Base-by-base conservation (phyloP, 2,113 vertebrate species). In the Camelus bactrianus region DNA sequence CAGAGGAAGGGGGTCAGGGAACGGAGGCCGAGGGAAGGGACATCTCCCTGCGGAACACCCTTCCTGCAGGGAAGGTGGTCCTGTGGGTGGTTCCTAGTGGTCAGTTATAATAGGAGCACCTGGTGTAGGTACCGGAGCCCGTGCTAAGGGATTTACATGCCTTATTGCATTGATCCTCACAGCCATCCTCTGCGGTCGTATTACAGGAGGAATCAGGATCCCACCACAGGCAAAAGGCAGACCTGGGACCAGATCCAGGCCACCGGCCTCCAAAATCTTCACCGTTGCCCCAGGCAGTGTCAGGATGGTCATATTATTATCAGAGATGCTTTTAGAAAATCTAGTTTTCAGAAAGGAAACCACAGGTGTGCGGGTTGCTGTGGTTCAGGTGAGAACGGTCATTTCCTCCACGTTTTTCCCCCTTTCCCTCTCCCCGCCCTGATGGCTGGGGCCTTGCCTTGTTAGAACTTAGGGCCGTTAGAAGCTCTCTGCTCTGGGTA, bases 271-370 rank as follows among this genome's bases (percentile, higher is more conserved):
- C 12, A 5, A 79, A 56, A 8, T 30, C 58, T 79, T 54, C 28
- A 8, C 72, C 76, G 11, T 8, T 30, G 73, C 54, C 46, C 30
- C 3, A 32, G 81, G 30, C 14, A 24, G 60, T 73, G 56, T 92
- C 6, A 0, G 28, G 56, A 62, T 32, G 58, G 42, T 46, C 35
- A 12, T 22, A 28, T 56, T 32, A 64, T 93, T 67, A n/a, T 50
- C 15, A 32, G 46, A 72, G 76, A 75, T n/a, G 35, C 20, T 54
- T 81, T 92, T 50, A 52, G 54, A 82, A 69, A 86, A 73, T 48
- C 75, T 32, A 2, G 6, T 64, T 93, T 90, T 83, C 67, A 30
- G 16, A 48, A 60, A 54, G 52, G 26, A 20, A 72, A n/a, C 14
- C n/a, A 2, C 1, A 81, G 26, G 50, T 73, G 6, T 38, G 22